Evolutionary conservation across 2,888 invertebrate genomes (phyloP).

Genomic region (Iphiclides podalirius): DNA sequence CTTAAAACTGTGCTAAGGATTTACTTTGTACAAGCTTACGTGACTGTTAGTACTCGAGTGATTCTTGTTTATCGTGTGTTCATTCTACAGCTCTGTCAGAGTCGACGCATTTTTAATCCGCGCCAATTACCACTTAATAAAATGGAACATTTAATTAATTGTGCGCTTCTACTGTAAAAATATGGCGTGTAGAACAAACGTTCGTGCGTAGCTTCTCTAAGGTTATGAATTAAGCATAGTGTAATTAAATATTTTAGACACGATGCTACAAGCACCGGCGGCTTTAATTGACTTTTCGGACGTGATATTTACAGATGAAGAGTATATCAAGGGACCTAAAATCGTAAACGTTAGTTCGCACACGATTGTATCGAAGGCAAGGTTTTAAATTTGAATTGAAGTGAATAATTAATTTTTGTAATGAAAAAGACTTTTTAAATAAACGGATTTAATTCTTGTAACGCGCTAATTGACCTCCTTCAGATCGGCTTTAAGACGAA

Average conservation of each 20-base stretch:
- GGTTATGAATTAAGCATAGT: constrained; percentile 5
- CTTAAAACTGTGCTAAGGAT: too few relatives aligned
- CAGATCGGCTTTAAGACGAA: too few relatives aligned
- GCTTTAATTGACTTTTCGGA: neutral
- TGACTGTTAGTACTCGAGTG: neutral
- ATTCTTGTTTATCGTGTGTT: neutral
- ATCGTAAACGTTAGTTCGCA: too few relatives aligned
- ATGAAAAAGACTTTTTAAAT: too few relatives aligned
- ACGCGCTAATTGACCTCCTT: too few relatives aligned
- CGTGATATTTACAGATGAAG: neutral
- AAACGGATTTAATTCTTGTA: too few relatives aligned
- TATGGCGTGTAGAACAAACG: constrained; percentile 10
- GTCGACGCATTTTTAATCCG: neutral
- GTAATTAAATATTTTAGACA: constrained; percentile 11
- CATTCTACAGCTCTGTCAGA: neutral
- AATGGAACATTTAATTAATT: constrained; percentile 2
- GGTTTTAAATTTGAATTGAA: too few relatives aligned
- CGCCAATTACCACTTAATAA: constrained; percentile 9
- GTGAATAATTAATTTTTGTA: too few relatives aligned
- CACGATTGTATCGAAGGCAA: too few relatives aligned
- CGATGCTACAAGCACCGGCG: neutral
- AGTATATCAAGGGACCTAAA: too few relatives aligned
- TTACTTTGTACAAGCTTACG: neutral
- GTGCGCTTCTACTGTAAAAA: constrained; percentile 1
- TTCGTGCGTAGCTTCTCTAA: constrained; percentile 5